Evolutionary conservation across 2,888 invertebrate genomes (phyloP), one percentile per base, ranked within the genome.

Genomic region (Tineola bisselliella): DNA sequence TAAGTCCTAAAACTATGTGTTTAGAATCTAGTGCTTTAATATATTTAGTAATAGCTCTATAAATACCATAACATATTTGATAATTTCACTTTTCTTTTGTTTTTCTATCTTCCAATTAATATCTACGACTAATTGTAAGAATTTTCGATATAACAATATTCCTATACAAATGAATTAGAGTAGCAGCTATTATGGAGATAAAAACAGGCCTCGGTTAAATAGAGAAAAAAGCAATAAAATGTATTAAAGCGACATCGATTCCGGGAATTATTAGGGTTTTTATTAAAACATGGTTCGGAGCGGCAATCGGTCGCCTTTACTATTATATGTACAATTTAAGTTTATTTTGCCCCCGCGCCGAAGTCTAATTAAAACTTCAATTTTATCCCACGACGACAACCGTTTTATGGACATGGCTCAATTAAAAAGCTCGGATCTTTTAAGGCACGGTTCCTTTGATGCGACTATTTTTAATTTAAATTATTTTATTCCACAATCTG

Each of bases 381-480:
- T 48, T 60, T 48, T 60, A 60, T 60, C 60, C 60, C 60, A 60
- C 60, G 60, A 60, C 60, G 60, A 60, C 60, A 60, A 60, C 60
- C 60, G 60, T 60, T 60, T 60, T 60, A 60, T 60, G 44, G 60
- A 60, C 60, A 60, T 30, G 60, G 60, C 60, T 60, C 60, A 60
- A 60, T 60, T 60, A 60, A 60, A 59, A 59, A 33, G 18, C 56
- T 5, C 12, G 56, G 56, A 18, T 3, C 13, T 15, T 31, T 58
- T 58, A 58, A 33, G 10, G 1, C 33, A 15, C 31, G 33, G 31
- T 58, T 58, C 6, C 11, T 15, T 58, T 31, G 5, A 13, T 54
- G 54, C 33, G 33, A 58, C 58, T 8, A 11, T 10, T 38, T 25
- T 25, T n/a, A n/a, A 25, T 25, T 25, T 25, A n/a, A n/a, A n/a